These are phyloP conservation scores for Gastrophysa polygoni DNA, from an alignment of 2,888 invertebrate species.

Conservation along the genomic window DNA sequence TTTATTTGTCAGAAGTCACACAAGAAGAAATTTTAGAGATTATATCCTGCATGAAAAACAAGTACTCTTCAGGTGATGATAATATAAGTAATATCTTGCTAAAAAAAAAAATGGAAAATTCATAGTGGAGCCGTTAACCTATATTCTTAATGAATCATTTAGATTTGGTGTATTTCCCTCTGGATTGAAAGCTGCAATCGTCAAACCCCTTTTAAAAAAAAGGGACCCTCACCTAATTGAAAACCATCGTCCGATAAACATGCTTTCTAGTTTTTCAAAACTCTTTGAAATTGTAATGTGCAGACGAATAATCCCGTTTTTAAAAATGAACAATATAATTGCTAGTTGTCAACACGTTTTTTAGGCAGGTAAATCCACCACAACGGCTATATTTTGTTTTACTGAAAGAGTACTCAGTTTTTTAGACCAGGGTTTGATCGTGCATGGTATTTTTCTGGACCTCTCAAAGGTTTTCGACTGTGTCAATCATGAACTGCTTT, in stretches of 20 bases:
- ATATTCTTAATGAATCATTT: background rate
- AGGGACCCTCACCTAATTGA: background rate
- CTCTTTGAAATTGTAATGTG: background rate
- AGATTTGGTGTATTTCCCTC: background rate
- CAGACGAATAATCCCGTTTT: background rate
- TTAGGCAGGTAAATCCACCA: background rate
- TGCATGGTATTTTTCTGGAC: background rate
- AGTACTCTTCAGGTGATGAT: background rate
- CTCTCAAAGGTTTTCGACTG: background rate
- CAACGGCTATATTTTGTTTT: background rate
- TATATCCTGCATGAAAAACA: background rate
- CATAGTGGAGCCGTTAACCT: background rate
- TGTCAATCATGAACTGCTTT: background rate
- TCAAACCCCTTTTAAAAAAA: background rate
- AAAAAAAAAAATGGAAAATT: background rate
- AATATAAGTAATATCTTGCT: background rate
- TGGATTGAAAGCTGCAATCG: background rate
- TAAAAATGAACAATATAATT: background rate
- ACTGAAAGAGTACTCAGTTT: background rate
- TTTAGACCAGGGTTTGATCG: background rate
- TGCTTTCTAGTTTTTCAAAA: background rate
- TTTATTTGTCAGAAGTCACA: background rate
- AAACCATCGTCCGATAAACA: background rate
- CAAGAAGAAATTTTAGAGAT: background rate
- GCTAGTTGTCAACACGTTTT: background rate